A percentile compares a stretch with the other conserved stretches of the same genome.
These are phyloP conservation scores for Polydesmus complanatus DNA, from an alignment of 2,888 invertebrate species.

Conservation along the genomic window DNA sequence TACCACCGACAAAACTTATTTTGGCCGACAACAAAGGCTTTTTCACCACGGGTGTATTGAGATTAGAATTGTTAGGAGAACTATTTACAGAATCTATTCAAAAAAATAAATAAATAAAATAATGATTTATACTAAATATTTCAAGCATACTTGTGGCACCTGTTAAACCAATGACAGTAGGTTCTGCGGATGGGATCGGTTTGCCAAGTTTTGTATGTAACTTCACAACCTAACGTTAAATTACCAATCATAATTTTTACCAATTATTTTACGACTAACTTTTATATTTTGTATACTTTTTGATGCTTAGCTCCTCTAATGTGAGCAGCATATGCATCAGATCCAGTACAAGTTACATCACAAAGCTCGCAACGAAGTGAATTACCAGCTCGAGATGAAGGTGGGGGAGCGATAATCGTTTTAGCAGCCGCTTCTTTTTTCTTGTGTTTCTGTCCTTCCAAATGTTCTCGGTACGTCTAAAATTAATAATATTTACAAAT, in stretches of 20 bases:
- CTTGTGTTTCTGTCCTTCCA: constrained; percentile 98
- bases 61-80: too few relatives aligned
- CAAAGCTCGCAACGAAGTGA: constrained; percentile 90
- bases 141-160: constrained; percentile 12
- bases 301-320: constrained; percentile 96
- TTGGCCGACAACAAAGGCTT: constrained; percentile 51
- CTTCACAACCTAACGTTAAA: constrained; percentile 49
- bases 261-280: neutral
- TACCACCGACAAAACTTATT: constrained; percentile 61
- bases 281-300: constrained; percentile 49
- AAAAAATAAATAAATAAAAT: constrained; percentile 2
- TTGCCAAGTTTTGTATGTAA: constrained; percentile 94
- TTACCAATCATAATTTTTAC: neutral
- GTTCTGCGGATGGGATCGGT: constrained; percentile 90
- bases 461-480: constrained; percentile 81
- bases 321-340: constrained; percentile 96
- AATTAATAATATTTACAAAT: too few relatives aligned
- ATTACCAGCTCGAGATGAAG: constrained; percentile 41
- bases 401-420: constrained; percentile 43
- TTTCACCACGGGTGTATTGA: constrained; percentile 31
- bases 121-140: neutral
- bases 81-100: neutral
- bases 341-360: constrained; percentile 95
- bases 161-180: constrained; percentile 53
- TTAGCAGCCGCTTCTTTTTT: constrained; percentile 85